Evolutionary conservation across 2,797 vertebrate species (phyloP).

Genomic region (Prionace glauca): DNA sequence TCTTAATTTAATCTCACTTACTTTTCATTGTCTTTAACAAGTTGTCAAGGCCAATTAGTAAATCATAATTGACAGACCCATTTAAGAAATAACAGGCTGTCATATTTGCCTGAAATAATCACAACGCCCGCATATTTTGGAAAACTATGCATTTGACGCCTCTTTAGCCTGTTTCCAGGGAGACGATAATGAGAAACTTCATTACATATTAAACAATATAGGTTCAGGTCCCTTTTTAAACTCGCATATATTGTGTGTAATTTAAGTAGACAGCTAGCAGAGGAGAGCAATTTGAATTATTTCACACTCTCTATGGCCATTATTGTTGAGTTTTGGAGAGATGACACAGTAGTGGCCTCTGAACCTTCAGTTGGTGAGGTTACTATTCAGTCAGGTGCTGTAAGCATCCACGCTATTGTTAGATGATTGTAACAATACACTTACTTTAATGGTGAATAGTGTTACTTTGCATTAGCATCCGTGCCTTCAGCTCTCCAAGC

Average conservation of each 20-base stretch:
- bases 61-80: conserved; percentile 1
- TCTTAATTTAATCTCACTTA: not conserved
- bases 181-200: not conserved
- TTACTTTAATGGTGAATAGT: not conserved
- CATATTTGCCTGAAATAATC: conserved; percentile 6
- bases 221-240: not conserved
- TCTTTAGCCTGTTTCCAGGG: not conserved
- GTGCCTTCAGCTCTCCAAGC: not conserved
- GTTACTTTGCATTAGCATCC: not conserved
- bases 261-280: not conserved
- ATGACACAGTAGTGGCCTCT: not conserved
- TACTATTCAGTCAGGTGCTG: not conserved
- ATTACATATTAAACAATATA: not conserved
- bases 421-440: too few species aligned
- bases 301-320: not conserved
- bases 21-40: conserved; percentile 9
- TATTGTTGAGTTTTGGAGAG: not conserved
- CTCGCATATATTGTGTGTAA: not conserved
- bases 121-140: not conserved
- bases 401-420: not conserved
- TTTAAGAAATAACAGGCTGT: conserved; percentile 26
- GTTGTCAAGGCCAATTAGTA: conserved; percentile 27
- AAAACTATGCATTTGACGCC: not conserved
- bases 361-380: not conserved
- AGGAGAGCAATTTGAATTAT: not conserved